phyloP scores from a whole-genome alignment of 1,140 invertebrate genomes.

The Cotesia glomerata region DNA sequence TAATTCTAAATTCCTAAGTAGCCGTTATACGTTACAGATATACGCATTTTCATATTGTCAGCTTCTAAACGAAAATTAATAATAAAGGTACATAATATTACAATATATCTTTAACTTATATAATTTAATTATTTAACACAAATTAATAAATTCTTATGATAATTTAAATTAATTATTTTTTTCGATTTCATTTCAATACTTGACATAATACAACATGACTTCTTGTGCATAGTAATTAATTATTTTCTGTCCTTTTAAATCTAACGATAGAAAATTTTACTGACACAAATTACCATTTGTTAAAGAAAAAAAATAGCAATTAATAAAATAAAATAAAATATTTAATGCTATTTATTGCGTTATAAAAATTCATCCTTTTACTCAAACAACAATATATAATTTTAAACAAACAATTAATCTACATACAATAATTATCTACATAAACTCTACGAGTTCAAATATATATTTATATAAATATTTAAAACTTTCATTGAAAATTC shows the following conservation, averaged over 20 bases:
- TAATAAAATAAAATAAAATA: neutral
- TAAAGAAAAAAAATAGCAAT: neutral
- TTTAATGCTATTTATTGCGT: neutral
- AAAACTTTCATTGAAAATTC: neutral
- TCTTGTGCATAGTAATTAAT: neutral
- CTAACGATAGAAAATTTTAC: neutral
- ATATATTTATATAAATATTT: constrained; percentile 14
- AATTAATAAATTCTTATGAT: neutral
- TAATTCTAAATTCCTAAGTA: neutral
- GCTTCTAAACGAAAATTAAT: neutral
- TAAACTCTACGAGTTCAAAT: constrained; percentile 10
- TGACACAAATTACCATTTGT: neutral
- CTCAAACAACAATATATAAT: neutral
- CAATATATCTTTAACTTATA: neutral
- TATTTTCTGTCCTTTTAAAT: neutral
- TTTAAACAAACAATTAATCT: neutral
- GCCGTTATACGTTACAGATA: constrained; percentile 6
- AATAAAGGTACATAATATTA: constrained; percentile 8
- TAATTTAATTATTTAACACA: neutral
- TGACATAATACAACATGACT: neutral
- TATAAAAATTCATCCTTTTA: neutral
- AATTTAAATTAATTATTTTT: neutral
- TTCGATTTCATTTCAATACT: neutral
- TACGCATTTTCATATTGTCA: neutral
- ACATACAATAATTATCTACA: constrained; percentile 4